Percentiles rank a stretch among this genome's conserved stretches.
phyloP scores from a whole-genome alignment of 2,888 invertebrate species.

The Andrena hattorfiana region DNA sequence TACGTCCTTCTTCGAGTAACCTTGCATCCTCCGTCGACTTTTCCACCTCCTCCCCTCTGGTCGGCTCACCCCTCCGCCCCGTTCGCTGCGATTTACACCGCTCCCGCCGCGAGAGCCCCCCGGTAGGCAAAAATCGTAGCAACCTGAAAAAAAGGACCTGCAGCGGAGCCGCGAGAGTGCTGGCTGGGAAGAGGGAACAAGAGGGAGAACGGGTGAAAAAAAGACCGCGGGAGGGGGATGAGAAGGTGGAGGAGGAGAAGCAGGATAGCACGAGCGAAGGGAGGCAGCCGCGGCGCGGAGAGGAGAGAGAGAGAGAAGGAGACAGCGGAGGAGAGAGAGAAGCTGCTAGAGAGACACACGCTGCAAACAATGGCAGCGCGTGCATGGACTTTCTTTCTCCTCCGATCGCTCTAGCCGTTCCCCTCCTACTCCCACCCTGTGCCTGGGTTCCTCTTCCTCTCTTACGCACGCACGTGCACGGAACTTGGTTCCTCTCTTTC shows the following conservation, averaged over 20 bases:
- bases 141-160: conserved; percentile 60
- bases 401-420: conserved; percentile 47
- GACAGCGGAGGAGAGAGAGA: conserved; percentile 33
- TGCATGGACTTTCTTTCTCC: conserved; percentile 76
- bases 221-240: conserved; percentile 32
- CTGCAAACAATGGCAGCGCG: conserved; percentile 84
- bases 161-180: conserved; percentile 49
- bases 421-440: conserved; percentile 58
- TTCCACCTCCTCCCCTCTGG: conserved; percentile 44
- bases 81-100: conserved; percentile 19
- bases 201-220: conserved; percentile 50
- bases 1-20: conserved; percentile 80
- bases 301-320: conserved; percentile 25
- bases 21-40: conserved; percentile 70
- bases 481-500: conserved; percentile 42
- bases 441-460: conserved; percentile 29
- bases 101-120: conserved; percentile 41
- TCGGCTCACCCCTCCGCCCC: not conserved
- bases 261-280: conserved; percentile 27
- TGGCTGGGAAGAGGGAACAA: conserved; percentile 45
- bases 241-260: conserved; percentile 34
- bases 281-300: conserved; percentile 9
- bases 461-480: conserved; percentile 33
- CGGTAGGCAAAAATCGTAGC: conserved; percentile 76
- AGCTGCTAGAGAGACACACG: conserved; percentile 78